Conservation (phyloP, 2,113 vertebrate genomes). For the Gulo gulo region DNA sequence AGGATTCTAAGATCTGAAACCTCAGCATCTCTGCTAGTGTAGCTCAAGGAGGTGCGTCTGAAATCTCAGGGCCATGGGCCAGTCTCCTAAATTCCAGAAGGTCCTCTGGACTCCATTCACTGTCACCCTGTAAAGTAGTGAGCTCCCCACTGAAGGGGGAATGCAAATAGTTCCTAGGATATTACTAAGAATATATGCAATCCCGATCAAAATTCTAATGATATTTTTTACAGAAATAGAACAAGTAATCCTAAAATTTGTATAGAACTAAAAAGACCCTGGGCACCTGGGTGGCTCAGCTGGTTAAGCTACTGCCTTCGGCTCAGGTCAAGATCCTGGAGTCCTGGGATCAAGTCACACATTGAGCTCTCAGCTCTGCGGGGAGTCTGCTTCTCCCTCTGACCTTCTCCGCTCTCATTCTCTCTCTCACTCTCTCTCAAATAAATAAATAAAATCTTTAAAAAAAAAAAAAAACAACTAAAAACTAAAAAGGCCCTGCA, state of each 20-base stretch:
- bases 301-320: too few species aligned
- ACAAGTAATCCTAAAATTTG: neutral
- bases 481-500: too few species aligned
- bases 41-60: neutral
- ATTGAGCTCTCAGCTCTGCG: too few species aligned
- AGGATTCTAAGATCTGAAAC: neutral
- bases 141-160: neutral
- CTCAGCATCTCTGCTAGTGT: neutral
- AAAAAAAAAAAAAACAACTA: too few species aligned
- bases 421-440: too few species aligned
- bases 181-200: neutral
- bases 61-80: neutral
- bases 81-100: neutral
- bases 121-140: neutral
- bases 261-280: neutral
- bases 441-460: too few species aligned
- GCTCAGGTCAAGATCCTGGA: too few species aligned
- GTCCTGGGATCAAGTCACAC: too few species aligned
- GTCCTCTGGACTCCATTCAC: neutral
- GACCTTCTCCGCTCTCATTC: too few species aligned
- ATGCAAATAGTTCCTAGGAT: neutral
- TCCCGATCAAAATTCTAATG: neutral
- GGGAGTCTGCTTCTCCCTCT: too few species aligned
- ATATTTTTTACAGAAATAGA: neutral
- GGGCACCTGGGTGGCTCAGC: too few species aligned